These are phyloP conservation scores for Conus ventricosus DNA, from an alignment of 1,140 invertebrate genomes.

Conservation along the genomic window DNA sequence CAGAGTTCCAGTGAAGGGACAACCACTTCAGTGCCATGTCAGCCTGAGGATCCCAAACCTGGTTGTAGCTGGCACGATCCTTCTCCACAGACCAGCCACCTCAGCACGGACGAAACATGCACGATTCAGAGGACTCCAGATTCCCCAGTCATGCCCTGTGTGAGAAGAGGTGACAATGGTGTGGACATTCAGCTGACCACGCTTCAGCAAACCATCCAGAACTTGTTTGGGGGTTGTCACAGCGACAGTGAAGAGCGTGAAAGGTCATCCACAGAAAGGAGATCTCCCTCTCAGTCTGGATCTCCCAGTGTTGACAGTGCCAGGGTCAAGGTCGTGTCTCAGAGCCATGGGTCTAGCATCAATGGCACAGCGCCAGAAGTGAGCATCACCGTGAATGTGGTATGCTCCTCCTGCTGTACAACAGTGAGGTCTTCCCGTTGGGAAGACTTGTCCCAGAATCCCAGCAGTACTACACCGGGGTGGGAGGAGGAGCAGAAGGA, in stretches of 20 bases:
- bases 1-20: not conserved
- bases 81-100: not conserved
- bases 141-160: not conserved
- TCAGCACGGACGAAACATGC: not conserved
- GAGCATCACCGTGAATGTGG: conserved; percentile 10
- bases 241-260: not conserved
- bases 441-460: not conserved
- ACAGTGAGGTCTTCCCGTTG: not conserved
- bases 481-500: not conserved
- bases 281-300: not conserved
- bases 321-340: not conserved
- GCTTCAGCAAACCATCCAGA: not conserved
- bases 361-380: not conserved
- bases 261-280: not conserved
- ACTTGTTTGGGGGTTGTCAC: not conserved
- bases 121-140: not conserved
- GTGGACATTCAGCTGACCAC: not conserved
- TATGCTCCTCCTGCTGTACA: not conserved
- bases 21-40: not conserved
- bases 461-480: not conserved
- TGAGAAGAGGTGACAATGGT: not conserved
- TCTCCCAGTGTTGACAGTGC: not conserved
- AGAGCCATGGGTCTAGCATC: not conserved
- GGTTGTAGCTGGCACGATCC: not conserved
- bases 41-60: not conserved